Base-by-base conservation (phyloP, 2,113 vertebrate genomes). In the Cyphomyrus plagiostoma region DNA sequence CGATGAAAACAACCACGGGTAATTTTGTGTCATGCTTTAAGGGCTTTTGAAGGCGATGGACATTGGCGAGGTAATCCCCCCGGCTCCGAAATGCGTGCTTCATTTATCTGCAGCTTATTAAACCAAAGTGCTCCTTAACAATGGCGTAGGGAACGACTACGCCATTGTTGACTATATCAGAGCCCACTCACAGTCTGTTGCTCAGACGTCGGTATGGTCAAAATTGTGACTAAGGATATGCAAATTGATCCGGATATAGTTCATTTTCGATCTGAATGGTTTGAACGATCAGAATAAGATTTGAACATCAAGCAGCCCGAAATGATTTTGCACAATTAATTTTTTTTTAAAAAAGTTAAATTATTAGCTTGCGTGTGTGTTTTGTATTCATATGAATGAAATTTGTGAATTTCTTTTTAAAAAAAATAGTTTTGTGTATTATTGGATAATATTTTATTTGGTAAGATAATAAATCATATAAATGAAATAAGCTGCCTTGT, bases 51-150 rank as follows among this genome's bases (percentile, higher is more conserved):
- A 0, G 21, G 11, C 0, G 49, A 50, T 10, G 49, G 49, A 56
- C 56, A 58, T 2, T 0, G 66, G 26, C 2, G 11, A 30, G 66
- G 11, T 35, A 21, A 30, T 11, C 15, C 15, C 4, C 15, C 53
- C 19, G 19, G 10, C 35, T 48, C n/a, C 4, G 26, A 86, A 86
- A 15, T 30, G 90, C 90, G 92, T 92, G 91, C 90, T 91, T 93
- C 93, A 92, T 94, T 93, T 92, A 92, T 92, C 90, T 90, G 92
- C 21, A 74, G 82, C 48, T 74, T 77, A 86, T 46, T 45, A 42
- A 53, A 45, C 58, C 6, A 39, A 39, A 77, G 15, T 53, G 56
- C 86, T 26, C 7, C 10, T 46, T 70, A 77, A 90, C 86, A 89
- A 90, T 90, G 62, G 49, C 39, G 17, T 35, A 35, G 35, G 35